These are phyloP conservation scores for Anarrhichthys ocellatus DNA, from an alignment of 2,113 vertebrate species.

Conservation along the genomic window DNA sequence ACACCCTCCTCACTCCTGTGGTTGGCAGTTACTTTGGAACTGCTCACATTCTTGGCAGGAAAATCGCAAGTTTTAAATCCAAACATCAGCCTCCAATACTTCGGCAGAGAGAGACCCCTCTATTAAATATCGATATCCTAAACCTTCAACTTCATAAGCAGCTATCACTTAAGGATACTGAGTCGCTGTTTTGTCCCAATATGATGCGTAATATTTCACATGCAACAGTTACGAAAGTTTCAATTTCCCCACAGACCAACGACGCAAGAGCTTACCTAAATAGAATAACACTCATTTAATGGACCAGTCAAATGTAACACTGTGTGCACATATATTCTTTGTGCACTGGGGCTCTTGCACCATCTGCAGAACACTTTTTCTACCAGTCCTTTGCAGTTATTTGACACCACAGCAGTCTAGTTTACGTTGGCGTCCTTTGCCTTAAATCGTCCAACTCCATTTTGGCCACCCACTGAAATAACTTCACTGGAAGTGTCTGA, in stretches of 20 bases:
- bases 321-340: background rate
- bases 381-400: slow-evolving; percentile 15
- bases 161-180: slow-evolving; percentile 3
- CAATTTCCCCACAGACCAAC: slow-evolving; percentile 4
- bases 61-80: slow-evolving; percentile 77
- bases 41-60: slow-evolving; percentile 80
- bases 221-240: background rate
- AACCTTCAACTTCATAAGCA: slow-evolving; percentile 22
- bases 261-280: slow-evolving; percentile 2
- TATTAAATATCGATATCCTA: slow-evolving; percentile 74
- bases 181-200: slow-evolving; percentile 12
- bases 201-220: background rate
- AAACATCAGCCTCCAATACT: slow-evolving; percentile 69
- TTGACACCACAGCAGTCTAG: slow-evolving; percentile 32
- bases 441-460: slow-evolving; percentile 23
- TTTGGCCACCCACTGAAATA: slow-evolving; percentile 74
- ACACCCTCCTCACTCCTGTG: slow-evolving; percentile 55
- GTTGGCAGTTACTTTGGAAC: slow-evolving; percentile 80
- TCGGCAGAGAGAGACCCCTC: slow-evolving; percentile 86
- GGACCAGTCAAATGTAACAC: background rate
- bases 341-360: background rate
- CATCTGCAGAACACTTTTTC: slow-evolving; percentile 28
- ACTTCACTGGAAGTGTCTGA: slow-evolving; percentile 64
- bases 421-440: slow-evolving; percentile 25
- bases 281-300: background rate